Evolutionary conservation across 2,113 vertebrate genomes (phyloP).

Genomic region (Camelus bactrianus): DNA sequence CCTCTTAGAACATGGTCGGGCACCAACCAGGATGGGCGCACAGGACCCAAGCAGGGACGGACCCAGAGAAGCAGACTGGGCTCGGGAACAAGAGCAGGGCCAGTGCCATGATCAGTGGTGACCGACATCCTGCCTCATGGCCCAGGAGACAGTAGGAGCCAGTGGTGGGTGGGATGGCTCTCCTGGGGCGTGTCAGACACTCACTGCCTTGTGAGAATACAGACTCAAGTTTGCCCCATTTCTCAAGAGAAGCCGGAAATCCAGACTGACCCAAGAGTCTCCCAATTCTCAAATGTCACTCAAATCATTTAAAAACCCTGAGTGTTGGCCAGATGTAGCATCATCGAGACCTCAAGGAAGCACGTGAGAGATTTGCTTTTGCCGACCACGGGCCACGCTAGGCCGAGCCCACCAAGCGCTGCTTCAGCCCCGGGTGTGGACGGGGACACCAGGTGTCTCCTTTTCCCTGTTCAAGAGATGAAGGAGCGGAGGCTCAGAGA

Average conservation of each 20-base stretch:
- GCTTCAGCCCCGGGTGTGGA: too few species aligned
- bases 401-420: not conserved
- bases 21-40: too few species aligned
- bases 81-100: fast-evolving
- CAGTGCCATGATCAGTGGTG: not conserved
- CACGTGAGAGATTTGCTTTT: fast-evolving
- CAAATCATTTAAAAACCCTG: not conserved
- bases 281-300: not conserved
- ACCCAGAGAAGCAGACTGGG: not conserved
- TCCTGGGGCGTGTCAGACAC: fast-evolving
- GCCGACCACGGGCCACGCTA: fast-evolving
- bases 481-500: not conserved
- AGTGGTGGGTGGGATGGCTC: fast-evolving
- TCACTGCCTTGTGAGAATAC: not conserved
- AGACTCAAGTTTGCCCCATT: not conserved
- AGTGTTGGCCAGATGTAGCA: fast-evolving
- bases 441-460: not conserved
- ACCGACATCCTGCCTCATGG: fast-evolving
- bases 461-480: too few species aligned
- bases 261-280: not conserved
- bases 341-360: fast-evolving
- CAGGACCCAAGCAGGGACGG: not conserved
- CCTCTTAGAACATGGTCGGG: fast-evolving
- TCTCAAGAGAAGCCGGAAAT: not conserved
- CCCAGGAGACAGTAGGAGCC: not conserved